Percentiles rank a stretch among this genome's conserved stretches.
Conservation (phyloP, 2,888 invertebrate species). For the Drosophila phalerata region DNA sequence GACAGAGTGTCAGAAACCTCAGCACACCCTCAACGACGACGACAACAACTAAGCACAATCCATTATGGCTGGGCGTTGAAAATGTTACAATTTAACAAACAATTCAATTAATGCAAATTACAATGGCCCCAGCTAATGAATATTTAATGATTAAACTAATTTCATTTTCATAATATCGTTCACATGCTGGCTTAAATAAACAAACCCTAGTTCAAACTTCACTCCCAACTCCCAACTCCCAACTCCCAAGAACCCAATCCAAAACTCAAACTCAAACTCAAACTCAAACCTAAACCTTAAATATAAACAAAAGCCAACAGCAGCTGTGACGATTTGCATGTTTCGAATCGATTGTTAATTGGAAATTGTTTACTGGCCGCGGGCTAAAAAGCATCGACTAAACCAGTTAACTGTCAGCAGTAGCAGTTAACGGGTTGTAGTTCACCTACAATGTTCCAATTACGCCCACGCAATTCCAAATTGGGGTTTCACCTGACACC, state of each 20-base stretch:
- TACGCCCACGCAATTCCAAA: constrained; percentile 8
- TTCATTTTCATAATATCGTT: constrained; percentile 70
- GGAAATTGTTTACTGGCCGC: constrained; percentile 73
- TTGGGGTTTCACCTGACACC: constrained; percentile 3
- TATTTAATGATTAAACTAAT: constrained; percentile 81
- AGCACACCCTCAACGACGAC: constrained; percentile 7
- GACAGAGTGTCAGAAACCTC: neutral
- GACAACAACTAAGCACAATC: constrained; percentile 47
- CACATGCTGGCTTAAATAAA: constrained; percentile 36
- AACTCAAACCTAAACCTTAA: constrained; percentile 8
- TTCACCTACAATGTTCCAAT: constrained; percentile 1
- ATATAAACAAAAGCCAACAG: constrained; percentile 11
- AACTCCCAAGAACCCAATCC: neutral
- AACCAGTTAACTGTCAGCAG: constrained; percentile 31
- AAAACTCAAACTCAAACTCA: neutral
- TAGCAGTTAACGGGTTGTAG: constrained; percentile 23
- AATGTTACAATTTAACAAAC: constrained; percentile 79
- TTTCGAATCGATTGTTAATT: constrained; percentile 66
- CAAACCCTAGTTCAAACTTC: constrained; percentile 11
- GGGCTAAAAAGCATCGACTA: constrained; percentile 40
- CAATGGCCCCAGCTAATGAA: constrained; percentile 73
- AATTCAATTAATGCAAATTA: constrained; percentile 83
- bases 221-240: neutral
- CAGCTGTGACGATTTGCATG: constrained; percentile 59
- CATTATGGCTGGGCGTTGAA: constrained; percentile 39